A percentile compares a stretch with the other conserved stretches of the same genome.
These are phyloP conservation scores for Thunnus maccoyii DNA, from an alignment of 2,113 vertebrate species.

Conservation along the genomic window DNA sequence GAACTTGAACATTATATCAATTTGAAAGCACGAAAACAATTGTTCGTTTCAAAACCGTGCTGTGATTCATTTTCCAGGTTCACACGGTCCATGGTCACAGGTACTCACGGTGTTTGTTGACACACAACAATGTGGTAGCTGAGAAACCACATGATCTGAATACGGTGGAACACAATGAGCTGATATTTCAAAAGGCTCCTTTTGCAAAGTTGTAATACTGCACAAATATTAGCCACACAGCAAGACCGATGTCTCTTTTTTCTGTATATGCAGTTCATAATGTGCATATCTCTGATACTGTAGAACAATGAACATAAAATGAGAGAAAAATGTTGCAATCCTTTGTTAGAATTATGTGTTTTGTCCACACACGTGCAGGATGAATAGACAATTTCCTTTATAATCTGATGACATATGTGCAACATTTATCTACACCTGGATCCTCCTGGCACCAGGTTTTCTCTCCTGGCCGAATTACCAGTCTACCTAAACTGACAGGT, in stretches of 20 bases:
- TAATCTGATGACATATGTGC: conserved; percentile 71
- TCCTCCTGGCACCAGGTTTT: conserved; percentile 56
- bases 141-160: conserved; percentile 61
- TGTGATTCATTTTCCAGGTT: conserved; percentile 35
- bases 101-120: conserved; percentile 63
- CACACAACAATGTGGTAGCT: conserved; percentile 55
- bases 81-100: conserved; percentile 40
- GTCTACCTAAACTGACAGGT: conserved; percentile 75
- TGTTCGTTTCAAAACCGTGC: conserved; percentile 16
- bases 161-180: conserved; percentile 41
- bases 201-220: conserved; percentile 24
- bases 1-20: neutral
- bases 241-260: conserved; percentile 26
- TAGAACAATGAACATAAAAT: conserved; percentile 20
- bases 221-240: conserved; percentile 32
- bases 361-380: conserved; percentile 23
- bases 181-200: conserved; percentile 45
- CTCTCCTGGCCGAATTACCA: conserved; percentile 59
- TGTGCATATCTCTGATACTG: neutral
- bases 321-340: conserved; percentile 13
- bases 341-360: conserved; percentile 24
- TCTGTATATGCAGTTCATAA: neutral
- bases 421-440: conserved; percentile 73
- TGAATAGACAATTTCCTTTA: conserved; percentile 38
- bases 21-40: conserved; percentile 19